Evolutionary conservation across 2,797 vertebrate genomes (phyloP).

Genomic region (Cirrhinus mrigala): DNA sequence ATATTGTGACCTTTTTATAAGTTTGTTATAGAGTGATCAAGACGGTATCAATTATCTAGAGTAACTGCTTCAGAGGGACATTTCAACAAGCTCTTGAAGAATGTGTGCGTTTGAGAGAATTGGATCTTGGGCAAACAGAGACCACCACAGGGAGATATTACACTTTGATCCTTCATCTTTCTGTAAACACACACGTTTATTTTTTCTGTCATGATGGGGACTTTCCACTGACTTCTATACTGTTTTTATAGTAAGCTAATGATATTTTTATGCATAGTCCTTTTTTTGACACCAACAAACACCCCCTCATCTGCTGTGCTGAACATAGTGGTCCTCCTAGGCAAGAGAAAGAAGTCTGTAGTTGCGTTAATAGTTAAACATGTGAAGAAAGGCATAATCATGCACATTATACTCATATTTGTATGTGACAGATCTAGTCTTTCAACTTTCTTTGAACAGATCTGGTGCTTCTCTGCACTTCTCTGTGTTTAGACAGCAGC

Average conservation of each 20-base stretch:
- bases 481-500: background rate
- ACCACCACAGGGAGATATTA: conserved; percentile 6
- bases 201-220: background rate
- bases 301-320: background rate
- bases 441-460: background rate
- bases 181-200: background rate
- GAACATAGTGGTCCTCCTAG: background rate
- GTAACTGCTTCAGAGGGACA: background rate
- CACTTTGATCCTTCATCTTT: background rate
- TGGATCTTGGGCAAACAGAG: background rate
- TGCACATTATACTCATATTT: background rate
- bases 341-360: background rate
- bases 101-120: background rate
- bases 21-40: background rate
- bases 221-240: background rate
- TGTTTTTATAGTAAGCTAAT: background rate
- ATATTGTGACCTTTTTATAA: background rate
- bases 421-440: background rate
- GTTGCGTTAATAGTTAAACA: too few species aligned
- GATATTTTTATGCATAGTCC: background rate
- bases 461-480: background rate
- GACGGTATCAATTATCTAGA: background rate
- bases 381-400: background rate
- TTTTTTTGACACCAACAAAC: background rate
- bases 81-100: background rate